These are phyloP conservation scores for Pangasius macronema DNA, from an alignment of 2,797 vertebrate genomes.

Conservation along the genomic window DNA sequence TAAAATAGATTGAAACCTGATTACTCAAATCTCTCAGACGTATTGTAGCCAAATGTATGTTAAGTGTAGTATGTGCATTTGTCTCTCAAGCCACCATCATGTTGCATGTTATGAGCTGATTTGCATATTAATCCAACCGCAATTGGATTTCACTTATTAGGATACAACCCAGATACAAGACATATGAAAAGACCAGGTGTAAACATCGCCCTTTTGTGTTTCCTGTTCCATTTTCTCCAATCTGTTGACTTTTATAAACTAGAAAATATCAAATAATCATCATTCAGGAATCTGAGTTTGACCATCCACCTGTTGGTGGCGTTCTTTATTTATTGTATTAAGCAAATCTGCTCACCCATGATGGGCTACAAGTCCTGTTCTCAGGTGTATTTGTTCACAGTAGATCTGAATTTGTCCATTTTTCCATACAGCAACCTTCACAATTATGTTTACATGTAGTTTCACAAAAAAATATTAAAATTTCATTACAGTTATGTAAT, in stretches of 20 bases:
- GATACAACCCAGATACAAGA: neutral
- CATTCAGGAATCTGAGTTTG: neutral
- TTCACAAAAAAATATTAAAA: conserved; percentile 74
- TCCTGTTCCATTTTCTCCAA: neutral
- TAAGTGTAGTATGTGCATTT: too few relatives aligned
- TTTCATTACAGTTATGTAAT: conserved; percentile 67
- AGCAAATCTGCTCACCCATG: conserved; percentile 7
- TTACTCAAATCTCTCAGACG: neutral
- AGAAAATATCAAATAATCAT: conserved; percentile 1
- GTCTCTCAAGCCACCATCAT: neutral
- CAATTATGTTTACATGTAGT: conserved; percentile 70
- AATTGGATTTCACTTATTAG: neutral
- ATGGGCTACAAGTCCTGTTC: conserved; percentile 11
- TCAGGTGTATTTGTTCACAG: conserved; percentile 13
- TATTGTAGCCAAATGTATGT: neutral
- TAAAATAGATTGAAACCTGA: neutral
- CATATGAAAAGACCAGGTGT: conserved; percentile 4
- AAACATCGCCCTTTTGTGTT: neutral
- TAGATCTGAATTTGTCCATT: conserved; percentile 44
- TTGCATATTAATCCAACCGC: neutral
- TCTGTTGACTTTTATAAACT: neutral
- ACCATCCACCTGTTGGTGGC: neutral
- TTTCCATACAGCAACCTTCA: conserved; percentile 45
- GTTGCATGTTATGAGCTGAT: neutral
- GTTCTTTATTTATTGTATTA: conserved; percentile 21